These are phyloP conservation scores for Thermophis baileyi DNA, from an alignment of 2,113 vertebrate genomes.

Conservation along the genomic window DNA sequence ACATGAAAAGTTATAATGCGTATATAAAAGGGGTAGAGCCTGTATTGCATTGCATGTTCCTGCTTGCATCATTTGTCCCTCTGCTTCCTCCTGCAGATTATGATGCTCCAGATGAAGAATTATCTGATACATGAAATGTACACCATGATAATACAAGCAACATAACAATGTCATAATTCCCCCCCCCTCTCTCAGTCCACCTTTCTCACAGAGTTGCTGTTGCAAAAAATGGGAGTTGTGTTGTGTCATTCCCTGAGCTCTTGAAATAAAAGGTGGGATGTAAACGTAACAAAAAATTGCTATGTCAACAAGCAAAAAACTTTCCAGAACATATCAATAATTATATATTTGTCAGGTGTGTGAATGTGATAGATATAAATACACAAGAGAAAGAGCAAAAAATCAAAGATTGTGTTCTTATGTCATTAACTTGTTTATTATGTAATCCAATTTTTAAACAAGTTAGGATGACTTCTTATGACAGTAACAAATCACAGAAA, in stretches of 20 bases:
- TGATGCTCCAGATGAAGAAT: neutral
- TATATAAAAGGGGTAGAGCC: neutral
- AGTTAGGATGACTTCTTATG: neutral
- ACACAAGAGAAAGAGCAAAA: neutral
- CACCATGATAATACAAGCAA: neutral
- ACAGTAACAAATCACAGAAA: neutral
- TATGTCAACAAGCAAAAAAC: neutral
- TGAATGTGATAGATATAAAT: neutral
- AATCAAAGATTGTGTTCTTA: neutral
- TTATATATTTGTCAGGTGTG: neutral
- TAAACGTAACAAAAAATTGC: neutral
- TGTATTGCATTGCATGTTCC: neutral
- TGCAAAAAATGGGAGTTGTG: neutral
- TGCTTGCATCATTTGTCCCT: neutral
- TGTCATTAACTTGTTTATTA: neutral
- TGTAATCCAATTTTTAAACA: neutral
- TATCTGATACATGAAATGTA: neutral
- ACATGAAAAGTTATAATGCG: neutral
- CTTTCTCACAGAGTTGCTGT: neutral
- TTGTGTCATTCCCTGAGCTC: neutral
- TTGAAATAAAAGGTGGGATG: neutral
- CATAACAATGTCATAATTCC: neutral
- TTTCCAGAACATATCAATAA: neutral
- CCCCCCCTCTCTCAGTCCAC: neutral
- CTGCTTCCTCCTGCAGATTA: neutral